These are phyloP conservation scores for Amiota communis DNA, from an alignment of 2,888 invertebrate genomes.

Conservation along the genomic window DNA sequence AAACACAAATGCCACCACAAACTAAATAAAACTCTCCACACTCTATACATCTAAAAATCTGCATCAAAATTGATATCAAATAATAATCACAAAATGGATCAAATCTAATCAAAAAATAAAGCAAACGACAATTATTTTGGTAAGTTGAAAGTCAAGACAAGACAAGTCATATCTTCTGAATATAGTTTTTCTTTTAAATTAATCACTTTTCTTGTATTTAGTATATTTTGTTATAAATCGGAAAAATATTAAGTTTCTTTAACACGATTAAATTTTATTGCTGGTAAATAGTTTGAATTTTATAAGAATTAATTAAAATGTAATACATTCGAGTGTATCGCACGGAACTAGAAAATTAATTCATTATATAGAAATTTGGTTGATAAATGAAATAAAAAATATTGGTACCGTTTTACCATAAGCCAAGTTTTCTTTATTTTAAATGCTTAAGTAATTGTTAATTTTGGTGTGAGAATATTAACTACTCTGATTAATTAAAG, in stretches of 20 bases:
- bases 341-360: neutral
- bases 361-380: neutral
- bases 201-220: too few species aligned
- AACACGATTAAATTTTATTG: too few species aligned
- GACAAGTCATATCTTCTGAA: slow-evolving; percentile 10
- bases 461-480: too few species aligned
- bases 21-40: neutral
- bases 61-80: slow-evolving; percentile 31
- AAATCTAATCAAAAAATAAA: slow-evolving; percentile 43
- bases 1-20: neutral
- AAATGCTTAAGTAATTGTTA: too few species aligned
- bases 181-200: neutral
- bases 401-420: too few species aligned
- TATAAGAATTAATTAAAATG: too few species aligned
- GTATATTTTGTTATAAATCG: too few species aligned
- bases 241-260: too few species aligned
- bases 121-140: slow-evolving; percentile 99
- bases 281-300: too few species aligned
- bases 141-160: slow-evolving; percentile 78
- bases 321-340: neutral
- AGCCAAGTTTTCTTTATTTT: too few species aligned
- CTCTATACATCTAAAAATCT: slow-evolving; percentile 8
- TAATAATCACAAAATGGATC: slow-evolving; percentile 44
- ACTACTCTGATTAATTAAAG: too few species aligned
- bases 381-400: neutral